phyloP scores from a whole-genome alignment of 53 echinoderm and acorn worm genomes.

The Arbacia lixula region DNA sequence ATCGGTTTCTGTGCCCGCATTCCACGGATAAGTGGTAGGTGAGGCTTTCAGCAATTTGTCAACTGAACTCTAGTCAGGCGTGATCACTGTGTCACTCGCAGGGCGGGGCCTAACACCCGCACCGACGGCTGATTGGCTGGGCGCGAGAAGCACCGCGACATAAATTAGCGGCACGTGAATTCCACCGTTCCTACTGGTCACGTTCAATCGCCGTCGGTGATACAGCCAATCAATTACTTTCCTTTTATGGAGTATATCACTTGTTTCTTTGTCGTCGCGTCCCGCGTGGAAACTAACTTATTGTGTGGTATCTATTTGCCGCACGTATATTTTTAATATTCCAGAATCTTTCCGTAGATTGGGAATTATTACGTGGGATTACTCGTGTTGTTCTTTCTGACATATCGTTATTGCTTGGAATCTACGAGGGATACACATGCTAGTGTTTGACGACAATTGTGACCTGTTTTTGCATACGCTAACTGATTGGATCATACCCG shows the following conservation, averaged over 20 bases:
- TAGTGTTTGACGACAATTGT: slow-evolving; percentile 1
- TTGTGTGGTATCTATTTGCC: slow-evolving; percentile 88
- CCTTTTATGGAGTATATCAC: slow-evolving; percentile 95
- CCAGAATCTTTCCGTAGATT: slow-evolving; percentile 22
- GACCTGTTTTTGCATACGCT: slow-evolving; percentile 7
- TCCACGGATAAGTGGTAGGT: slow-evolving; percentile 97
- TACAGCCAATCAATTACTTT: slow-evolving; percentile 99
- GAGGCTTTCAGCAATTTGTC: slow-evolving; percentile 83
- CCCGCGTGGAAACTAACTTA: slow-evolving; percentile 81
- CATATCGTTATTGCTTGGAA: slow-evolving; percentile 5
- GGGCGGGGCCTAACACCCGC: slow-evolving; percentile 60
- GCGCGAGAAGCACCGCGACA: slow-evolving; percentile 27
- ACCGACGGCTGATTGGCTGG: slow-evolving; percentile 68
- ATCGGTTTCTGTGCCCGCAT: slow-evolving; percentile 94
- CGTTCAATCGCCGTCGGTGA: slow-evolving; percentile 94
- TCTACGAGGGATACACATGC: neutral
- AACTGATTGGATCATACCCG: slow-evolving; percentile 41
- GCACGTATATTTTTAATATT: slow-evolving; percentile 15
- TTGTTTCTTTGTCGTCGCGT: slow-evolving; percentile 89
- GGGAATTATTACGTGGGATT: slow-evolving; percentile 14
- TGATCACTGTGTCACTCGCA: slow-evolving; percentile 64
- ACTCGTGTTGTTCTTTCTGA: slow-evolving; percentile 10
- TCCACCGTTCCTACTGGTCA: slow-evolving; percentile 77
- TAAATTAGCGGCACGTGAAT: slow-evolving; percentile 84
- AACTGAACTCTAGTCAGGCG: slow-evolving; percentile 55